Percentiles rank a stretch among this genome's conserved stretches.
phyloP scores from a whole-genome alignment of 2,113 vertebrate species.

The Nothobranchius furzeri region DNA sequence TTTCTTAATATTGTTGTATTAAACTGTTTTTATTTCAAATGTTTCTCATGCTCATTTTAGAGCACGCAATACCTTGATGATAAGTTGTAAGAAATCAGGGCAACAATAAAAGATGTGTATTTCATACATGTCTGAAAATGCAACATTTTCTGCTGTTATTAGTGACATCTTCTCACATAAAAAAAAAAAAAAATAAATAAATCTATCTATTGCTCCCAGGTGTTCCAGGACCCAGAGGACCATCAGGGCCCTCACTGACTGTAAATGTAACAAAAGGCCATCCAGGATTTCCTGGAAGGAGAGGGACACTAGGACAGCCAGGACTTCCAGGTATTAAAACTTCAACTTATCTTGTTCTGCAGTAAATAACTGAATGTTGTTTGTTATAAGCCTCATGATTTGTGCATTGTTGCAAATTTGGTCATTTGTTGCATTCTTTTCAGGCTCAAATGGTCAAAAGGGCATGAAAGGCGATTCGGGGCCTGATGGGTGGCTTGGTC shows the following conservation, averaged over 20 bases:
- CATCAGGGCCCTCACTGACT: background rate
- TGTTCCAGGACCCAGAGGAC: conserved; percentile 30
- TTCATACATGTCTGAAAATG: too few relatives aligned
- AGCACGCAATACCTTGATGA: too few relatives aligned
- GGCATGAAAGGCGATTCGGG: conserved; percentile 54
- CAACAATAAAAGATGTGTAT: too few relatives aligned
- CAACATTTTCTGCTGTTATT: too few relatives aligned
- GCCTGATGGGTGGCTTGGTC: conserved; percentile 39
- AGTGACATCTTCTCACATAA: too few relatives aligned
- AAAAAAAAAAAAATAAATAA: too few relatives aligned
- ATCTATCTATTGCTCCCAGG: conserved; percentile 22
- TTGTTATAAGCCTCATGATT: background rate
- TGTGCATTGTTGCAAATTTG: background rate
- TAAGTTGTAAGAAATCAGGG: too few relatives aligned
- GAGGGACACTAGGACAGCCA: conserved; percentile 14
- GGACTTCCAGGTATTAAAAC: conserved; percentile 50
- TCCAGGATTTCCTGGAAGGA: conserved; percentile 27
- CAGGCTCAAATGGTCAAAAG: conserved; percentile 44
- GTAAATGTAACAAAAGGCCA: conserved; percentile 30
- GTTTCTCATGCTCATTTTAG: too few relatives aligned
- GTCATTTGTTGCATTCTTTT: background rate
- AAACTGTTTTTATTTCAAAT: too few relatives aligned
- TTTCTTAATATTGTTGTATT: too few relatives aligned
- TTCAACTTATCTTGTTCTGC: background rate
- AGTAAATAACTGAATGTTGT: background rate